phyloP scores from a whole-genome alignment of 2,888 invertebrate species.

The Dolichopus griseipennis region DNA sequence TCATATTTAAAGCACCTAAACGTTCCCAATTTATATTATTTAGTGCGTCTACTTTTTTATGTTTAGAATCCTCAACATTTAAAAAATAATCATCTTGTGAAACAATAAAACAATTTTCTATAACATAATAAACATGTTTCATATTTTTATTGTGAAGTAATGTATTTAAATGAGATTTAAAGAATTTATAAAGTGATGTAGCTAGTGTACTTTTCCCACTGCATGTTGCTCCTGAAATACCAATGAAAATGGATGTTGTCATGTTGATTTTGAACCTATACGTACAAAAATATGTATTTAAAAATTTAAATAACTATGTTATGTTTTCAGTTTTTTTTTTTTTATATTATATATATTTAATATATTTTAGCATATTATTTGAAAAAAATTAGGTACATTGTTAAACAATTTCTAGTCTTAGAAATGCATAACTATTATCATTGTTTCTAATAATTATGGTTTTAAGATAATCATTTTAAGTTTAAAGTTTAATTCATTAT shows the following conservation, averaged over 20 bases:
- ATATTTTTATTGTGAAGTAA: not conserved
- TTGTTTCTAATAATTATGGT: too few species aligned
- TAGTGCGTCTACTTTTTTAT: slow-evolving; percentile 53
- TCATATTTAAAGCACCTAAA: slow-evolving; percentile 63
- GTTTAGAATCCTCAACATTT: slow-evolving; percentile 55
- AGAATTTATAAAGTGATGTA: slow-evolving; percentile 45
- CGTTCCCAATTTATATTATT: slow-evolving; percentile 70
- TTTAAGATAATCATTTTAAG: too few species aligned
- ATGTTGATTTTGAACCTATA: slow-evolving; percentile 24
- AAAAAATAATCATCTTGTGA: slow-evolving; percentile 68
- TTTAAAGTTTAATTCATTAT: too few species aligned
- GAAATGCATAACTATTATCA: too few species aligned
- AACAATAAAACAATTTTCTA: not conserved
- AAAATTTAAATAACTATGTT: too few species aligned
- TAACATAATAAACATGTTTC: not conserved
- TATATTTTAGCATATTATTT: too few species aligned
- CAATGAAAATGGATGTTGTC: slow-evolving; percentile 53
- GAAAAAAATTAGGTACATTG: too few species aligned
- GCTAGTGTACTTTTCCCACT: slow-evolving; percentile 75
- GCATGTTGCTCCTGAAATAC: slow-evolving; percentile 72
- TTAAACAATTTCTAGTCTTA: too few species aligned
- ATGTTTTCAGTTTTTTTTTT: too few species aligned
- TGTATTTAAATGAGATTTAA: slow-evolving; percentile 17
- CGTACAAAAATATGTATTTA: too few species aligned
- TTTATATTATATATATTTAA: too few species aligned